Evolutionary conservation across 2,797 vertebrate species (phyloP).

Genomic region (Typhlichthys subterraneus): DNA sequence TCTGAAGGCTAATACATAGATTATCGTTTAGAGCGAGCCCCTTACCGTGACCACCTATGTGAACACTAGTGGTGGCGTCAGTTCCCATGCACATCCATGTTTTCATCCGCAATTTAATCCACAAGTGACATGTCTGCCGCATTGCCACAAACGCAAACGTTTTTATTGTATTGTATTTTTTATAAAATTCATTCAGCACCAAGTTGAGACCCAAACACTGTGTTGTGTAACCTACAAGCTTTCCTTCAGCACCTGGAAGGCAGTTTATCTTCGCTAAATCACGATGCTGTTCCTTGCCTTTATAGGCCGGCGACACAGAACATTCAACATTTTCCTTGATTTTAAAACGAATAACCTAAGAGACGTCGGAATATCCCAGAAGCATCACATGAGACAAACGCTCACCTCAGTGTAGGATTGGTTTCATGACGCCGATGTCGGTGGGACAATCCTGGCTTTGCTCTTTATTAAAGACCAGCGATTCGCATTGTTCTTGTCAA

Average conservation of each 20-base stretch:
- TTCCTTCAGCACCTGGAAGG: slow-evolving; percentile 52
- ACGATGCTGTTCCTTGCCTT: slow-evolving; percentile 7
- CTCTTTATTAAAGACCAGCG: slow-evolving; percentile 15
- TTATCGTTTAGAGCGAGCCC: slow-evolving; percentile 45
- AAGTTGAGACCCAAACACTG: slow-evolving; percentile 22
- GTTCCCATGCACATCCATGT: not conserved
- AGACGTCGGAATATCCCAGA: slow-evolving; percentile 16
- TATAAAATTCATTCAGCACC: slow-evolving; percentile 16
- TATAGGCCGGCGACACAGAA: not conserved
- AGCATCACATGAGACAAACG: slow-evolving; percentile 26
- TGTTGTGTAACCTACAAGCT: slow-evolving; percentile 15
- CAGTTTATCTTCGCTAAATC: slow-evolving; percentile 7
- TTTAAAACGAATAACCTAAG: not conserved
- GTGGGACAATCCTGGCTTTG: slow-evolving; percentile 10
- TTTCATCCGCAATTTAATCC: too few relatives aligned
- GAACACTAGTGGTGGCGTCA: not conserved
- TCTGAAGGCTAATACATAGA: slow-evolving; percentile 48
- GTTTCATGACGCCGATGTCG: slow-evolving; percentile 51
- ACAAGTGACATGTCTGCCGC: not conserved
- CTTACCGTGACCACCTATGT: slow-evolving; percentile 21
- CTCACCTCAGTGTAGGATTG: slow-evolving; percentile 70
- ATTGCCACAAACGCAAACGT: not conserved
- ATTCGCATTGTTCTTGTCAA: slow-evolving; percentile 16
- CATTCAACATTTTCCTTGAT: not conserved
- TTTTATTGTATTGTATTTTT: not conserved